Evolutionary conservation across 2,113 vertebrate species (phyloP).

Genomic region (Salvelinus sp.): DNA sequence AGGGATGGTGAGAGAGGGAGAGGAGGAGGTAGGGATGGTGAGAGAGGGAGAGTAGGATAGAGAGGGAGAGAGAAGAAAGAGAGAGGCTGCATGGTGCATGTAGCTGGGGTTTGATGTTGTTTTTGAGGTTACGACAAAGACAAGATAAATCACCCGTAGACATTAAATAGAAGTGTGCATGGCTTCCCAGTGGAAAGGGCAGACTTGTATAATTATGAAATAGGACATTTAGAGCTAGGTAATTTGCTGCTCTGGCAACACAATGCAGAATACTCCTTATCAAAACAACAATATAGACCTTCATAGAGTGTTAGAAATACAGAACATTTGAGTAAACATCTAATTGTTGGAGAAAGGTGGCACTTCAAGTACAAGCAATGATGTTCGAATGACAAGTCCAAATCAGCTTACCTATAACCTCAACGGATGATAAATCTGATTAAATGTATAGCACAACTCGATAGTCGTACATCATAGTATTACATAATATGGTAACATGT

Average conservation of each 20-base stretch:
- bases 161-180: slow-evolving; percentile 10
- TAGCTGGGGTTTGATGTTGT: slow-evolving; percentile 42
- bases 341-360: no score
- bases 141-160: slow-evolving; percentile 27
- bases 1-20: no score
- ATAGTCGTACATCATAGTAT: no score
- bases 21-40: neutral
- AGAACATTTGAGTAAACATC: no score
- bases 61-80: no score
- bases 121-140: slow-evolving; percentile 51
- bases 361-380: no score
- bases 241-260: slow-evolving; percentile 15
- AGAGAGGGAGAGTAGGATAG: neutral
- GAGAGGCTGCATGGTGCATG: slow-evolving; percentile 29
- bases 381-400: no score
- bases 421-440: no score
- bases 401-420: no score
- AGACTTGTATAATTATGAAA: neutral
- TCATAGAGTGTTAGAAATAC: neutral
- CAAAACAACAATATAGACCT: no score
- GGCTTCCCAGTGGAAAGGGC: slow-evolving; percentile 40
- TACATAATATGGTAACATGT: no score
- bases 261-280: slow-evolving; percentile 20
- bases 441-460: no score
- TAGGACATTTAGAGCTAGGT: neutral